A percentile compares a stretch with the other conserved stretches of the same genome.
These are phyloP conservation scores for Cenopis cana DNA, from an alignment of 2,888 invertebrate genomes.

Conservation along the genomic window DNA sequence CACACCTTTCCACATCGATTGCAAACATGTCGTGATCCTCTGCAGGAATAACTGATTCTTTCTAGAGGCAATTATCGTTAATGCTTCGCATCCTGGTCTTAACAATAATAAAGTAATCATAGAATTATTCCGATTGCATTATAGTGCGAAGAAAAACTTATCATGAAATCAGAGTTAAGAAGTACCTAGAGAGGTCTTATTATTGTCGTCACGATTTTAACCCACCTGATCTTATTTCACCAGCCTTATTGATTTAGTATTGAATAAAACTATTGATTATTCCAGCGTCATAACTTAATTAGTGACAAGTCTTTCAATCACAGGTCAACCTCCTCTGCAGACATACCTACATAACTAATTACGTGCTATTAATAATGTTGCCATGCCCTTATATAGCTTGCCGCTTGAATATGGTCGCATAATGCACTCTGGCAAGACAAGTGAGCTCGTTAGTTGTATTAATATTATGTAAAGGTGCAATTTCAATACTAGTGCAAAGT, in stretches of 20 bases:
- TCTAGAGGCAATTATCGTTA: too few species aligned
- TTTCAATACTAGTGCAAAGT: slow-evolving; percentile 1
- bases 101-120: too few species aligned
- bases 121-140: too few species aligned
- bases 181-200: too few species aligned
- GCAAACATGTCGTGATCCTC: too few species aligned
- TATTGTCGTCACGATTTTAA: too few species aligned
- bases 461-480: slow-evolving; percentile 9
- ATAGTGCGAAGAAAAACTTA: too few species aligned
- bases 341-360: slow-evolving; percentile 29
- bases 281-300: background rate
- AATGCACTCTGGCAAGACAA: slow-evolving; percentile 27
- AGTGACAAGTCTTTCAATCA: slow-evolving; percentile 13
- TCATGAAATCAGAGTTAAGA: too few species aligned
- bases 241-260: background rate
- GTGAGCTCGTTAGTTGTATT: slow-evolving; percentile 5
- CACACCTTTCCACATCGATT: too few species aligned
- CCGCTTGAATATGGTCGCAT: slow-evolving; percentile 31
- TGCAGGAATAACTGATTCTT: too few species aligned
- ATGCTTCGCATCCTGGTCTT: too few species aligned
- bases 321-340: slow-evolving; percentile 23
- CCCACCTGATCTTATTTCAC: too few species aligned
- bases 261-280: background rate
- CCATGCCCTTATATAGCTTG: slow-evolving; percentile 47
- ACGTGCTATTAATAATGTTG: slow-evolving; percentile 43